Conservation (phyloP, 2,797 vertebrate species). For the Sebastes variabilis region DNA sequence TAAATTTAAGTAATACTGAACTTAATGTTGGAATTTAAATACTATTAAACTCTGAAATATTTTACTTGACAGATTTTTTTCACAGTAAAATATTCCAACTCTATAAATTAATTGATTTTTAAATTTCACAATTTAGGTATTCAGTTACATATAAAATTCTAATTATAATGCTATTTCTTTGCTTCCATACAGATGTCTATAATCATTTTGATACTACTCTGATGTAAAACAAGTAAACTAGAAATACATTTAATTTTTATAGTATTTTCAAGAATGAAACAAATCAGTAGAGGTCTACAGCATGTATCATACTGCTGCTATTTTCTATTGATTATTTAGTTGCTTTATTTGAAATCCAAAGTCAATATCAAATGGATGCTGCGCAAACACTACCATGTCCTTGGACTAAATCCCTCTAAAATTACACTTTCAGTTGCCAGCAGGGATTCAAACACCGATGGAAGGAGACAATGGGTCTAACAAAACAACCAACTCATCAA, state of each 20-base stretch:
- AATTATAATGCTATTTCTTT: neutral
- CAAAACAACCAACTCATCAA: neutral
- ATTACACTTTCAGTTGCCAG: fast-evolving
- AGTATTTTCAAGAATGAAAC: neutral
- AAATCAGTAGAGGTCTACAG: neutral
- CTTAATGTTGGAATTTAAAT: neutral
- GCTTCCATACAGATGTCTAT: neutral
- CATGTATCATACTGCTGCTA: neutral
- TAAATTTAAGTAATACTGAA: neutral
- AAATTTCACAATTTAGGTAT: neutral
- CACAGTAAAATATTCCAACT: neutral
- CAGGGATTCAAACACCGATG: fast-evolving
- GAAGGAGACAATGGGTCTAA: fast-evolving
- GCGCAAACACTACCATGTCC: neutral
- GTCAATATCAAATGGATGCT: neutral
- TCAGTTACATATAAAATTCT: neutral
- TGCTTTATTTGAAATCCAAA: neutral
- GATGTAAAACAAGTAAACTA: neutral
- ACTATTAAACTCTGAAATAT: neutral
- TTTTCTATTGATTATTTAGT: neutral
- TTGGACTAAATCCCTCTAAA: neutral
- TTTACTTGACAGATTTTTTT: neutral
- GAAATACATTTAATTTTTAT: neutral
- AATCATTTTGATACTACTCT: neutral
- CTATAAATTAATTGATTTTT: neutral